Conservation (phyloP, 2,888 invertebrate species). For the Melieria omissa region DNA sequence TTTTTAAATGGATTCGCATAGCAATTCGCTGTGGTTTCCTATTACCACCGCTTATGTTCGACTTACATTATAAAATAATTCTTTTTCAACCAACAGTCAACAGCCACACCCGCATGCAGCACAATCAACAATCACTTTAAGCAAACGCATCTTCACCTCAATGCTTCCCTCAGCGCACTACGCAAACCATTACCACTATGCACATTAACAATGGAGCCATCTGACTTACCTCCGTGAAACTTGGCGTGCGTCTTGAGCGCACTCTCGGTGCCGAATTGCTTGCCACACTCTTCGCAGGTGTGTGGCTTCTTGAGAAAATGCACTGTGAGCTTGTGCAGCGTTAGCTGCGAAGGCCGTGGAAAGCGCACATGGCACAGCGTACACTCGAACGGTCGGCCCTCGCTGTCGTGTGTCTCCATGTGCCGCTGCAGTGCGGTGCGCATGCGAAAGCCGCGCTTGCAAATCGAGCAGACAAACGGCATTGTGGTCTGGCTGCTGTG, state of each 20-base stretch:
- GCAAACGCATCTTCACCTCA: background rate
- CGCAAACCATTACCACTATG: conserved; percentile 35
- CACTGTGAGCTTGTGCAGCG: conserved; percentile 61
- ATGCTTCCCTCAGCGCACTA: background rate
- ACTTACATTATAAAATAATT: no score
- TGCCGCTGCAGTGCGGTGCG: conserved; percentile 60
- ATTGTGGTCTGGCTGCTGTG: conserved; percentile 55
- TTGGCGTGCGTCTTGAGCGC: conserved; percentile 60
- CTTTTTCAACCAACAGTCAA: background rate
- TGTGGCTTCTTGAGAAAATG: conserved; percentile 59
- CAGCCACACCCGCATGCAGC: background rate
- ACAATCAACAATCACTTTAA: background rate
- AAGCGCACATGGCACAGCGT: conserved; percentile 56
- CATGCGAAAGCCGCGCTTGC: conserved; percentile 59
- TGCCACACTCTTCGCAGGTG: conserved; percentile 59
- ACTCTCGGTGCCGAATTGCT: conserved; percentile 62
- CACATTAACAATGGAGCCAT: conserved; percentile 35
- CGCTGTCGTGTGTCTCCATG: conserved; percentile 61
- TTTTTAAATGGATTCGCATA: no score
- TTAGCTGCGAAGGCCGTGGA: conserved; percentile 59
- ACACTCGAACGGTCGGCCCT: conserved; percentile 61
- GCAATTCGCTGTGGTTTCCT: no score
- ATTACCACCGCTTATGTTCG: no score
- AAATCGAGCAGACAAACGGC: conserved; percentile 58
- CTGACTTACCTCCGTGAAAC: conserved; percentile 59